Evolutionary conservation across 2,113 vertebrate species (phyloP).

Genomic region (Pelecanoides urinatrix): DNA sequence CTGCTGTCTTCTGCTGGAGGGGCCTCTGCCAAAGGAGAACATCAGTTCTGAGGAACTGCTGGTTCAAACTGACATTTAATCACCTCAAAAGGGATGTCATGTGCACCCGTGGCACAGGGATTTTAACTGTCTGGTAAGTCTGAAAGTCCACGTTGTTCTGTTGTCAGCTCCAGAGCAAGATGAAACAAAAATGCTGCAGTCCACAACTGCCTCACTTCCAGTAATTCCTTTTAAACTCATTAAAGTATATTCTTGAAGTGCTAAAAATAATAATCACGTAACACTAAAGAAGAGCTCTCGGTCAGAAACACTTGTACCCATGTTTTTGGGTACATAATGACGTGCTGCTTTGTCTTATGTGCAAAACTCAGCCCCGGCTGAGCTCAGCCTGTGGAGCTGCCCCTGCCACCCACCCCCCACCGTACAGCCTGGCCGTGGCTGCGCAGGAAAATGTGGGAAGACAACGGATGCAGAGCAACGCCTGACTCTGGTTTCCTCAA

Average conservation of each 20-base stretch:
- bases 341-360: not conserved
- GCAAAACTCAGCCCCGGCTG: not conserved
- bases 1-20: not conserved
- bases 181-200: not conserved
- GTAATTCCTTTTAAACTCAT: not conserved
- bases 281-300: not conserved
- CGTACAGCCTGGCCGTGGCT: accelerated
- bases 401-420: not conserved
- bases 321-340: not conserved
- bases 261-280: not conserved
- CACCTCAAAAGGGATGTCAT: not conserved
- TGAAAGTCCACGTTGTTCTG: not conserved
- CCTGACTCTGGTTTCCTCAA: not conserved
- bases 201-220: not conserved
- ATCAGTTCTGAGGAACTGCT: not conserved
- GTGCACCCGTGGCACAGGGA: not conserved
- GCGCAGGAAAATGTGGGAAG: not conserved
- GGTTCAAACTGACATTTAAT: not conserved
- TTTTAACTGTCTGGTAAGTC: not conserved
- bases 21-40: not conserved
- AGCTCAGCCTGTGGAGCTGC: not conserved
- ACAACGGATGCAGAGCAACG: not conserved
- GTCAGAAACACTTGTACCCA: not conserved
- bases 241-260: not conserved
- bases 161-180: not conserved